Conservation (phyloP, 2,888 invertebrate species). For the Cremastinae sp. region DNA sequence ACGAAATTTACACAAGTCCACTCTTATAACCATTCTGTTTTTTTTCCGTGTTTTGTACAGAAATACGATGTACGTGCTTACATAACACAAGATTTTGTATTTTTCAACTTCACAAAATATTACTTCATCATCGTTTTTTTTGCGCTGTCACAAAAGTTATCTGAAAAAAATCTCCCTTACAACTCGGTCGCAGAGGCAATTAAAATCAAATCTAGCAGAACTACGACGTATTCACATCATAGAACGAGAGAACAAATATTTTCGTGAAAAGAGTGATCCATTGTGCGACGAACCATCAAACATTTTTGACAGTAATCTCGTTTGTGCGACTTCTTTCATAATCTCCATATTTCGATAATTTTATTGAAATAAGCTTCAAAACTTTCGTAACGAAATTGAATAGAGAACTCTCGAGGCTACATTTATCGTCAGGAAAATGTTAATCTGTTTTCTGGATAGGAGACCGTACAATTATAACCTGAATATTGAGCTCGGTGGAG, state of each 20-base stretch:
- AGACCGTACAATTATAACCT: background rate
- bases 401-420: constrained; percentile 25
- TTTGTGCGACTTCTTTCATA: too few species aligned
- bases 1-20: constrained; percentile 2
- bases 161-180: too few species aligned
- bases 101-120: constrained; percentile 52
- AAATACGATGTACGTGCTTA: constrained; percentile 15
- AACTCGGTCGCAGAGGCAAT: too few species aligned
- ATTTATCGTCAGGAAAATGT: background rate
- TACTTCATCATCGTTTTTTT: constrained; percentile 60
- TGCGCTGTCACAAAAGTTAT: background rate
- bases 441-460: background rate
- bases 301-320: too few species aligned
- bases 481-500: background rate
- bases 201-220: too few species aligned
- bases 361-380: too few species aligned
- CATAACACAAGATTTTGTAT: constrained; percentile 16
- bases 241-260: too few species aligned
- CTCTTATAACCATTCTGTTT: background rate
- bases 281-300: too few species aligned
- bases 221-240: too few species aligned
- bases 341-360: too few species aligned
- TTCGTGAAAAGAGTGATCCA: too few species aligned
- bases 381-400: too few species aligned
- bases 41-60: constrained; percentile 35